These are phyloP conservation scores for Gryllus bimaculatus DNA, from an alignment of 1,140 invertebrate species.

Conservation along the genomic window DNA sequence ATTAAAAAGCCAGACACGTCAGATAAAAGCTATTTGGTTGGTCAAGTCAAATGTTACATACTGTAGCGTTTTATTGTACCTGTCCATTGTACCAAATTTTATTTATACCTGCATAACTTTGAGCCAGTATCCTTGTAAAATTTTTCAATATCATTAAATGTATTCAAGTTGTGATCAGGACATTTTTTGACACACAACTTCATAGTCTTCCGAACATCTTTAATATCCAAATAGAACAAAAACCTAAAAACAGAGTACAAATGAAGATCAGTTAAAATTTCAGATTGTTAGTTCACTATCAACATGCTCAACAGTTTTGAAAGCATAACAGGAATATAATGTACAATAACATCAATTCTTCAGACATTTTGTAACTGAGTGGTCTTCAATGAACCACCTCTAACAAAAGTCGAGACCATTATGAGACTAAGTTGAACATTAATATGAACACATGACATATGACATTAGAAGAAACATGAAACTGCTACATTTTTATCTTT, in stretches of 20 bases:
- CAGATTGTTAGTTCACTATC: not conserved
- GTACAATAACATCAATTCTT: too few relatives aligned
- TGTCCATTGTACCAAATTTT: not conserved
- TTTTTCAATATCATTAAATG: conserved; percentile 55
- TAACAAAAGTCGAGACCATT: too few relatives aligned
- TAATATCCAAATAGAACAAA: conserved; percentile 75
- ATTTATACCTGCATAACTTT: conserved; percentile 50
- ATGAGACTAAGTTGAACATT: too few relatives aligned
- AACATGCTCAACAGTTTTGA: too few relatives aligned
- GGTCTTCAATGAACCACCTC: too few relatives aligned
- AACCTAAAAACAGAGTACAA: conserved; percentile 41
- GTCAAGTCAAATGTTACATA: not conserved
- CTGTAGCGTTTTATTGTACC: not conserved
- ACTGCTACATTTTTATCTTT: too few relatives aligned
- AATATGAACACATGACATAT: too few relatives aligned
- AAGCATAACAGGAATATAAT: too few relatives aligned
- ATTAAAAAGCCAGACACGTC: not conserved
- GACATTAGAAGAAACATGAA: too few relatives aligned
- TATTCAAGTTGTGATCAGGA: conserved; percentile 55
- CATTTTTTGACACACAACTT: conserved; percentile 87
- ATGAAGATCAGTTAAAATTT: not conserved
- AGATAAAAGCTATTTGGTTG: not conserved
- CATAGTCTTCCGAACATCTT: conserved; percentile 60
- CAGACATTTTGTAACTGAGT: too few relatives aligned
- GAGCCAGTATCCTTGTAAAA: conserved; percentile 65